Evolutionary conservation across 2,888 invertebrate species (phyloP).

Genomic region (Oscheius sp.): DNA sequence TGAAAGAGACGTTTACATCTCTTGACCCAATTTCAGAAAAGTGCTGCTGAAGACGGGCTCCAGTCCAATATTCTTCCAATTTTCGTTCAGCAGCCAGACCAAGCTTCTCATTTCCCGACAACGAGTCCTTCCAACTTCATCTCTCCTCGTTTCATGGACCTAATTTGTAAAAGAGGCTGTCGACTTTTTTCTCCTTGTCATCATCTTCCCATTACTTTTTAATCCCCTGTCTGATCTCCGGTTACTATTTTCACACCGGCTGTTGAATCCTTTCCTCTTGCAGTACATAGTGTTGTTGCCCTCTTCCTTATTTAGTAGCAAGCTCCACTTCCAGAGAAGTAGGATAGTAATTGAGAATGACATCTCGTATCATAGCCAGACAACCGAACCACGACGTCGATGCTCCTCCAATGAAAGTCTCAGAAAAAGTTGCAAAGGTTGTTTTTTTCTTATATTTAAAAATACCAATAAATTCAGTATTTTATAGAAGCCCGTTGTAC

Average conservation of each 20-base stretch:
- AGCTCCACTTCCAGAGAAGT: background rate
- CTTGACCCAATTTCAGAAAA: no score
- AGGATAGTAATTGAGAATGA: conserved; percentile 30
- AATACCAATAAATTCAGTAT: conserved; percentile 24
- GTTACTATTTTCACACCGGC: background rate
- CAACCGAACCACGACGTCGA: conserved; percentile 24
- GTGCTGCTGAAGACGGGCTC: no score
- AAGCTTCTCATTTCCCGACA: conserved; percentile 26
- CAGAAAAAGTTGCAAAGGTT: conserved; percentile 41
- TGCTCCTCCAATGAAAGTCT: conserved; percentile 38
- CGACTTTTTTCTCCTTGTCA: background rate
- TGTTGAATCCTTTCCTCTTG: background rate
- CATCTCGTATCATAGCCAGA: conserved; percentile 28
- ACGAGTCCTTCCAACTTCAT: conserved; percentile 18
- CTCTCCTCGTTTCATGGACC: background rate
- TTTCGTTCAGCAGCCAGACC: conserved; percentile 15
- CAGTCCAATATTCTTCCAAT: conserved; percentile 30
- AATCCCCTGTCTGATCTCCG: background rate
- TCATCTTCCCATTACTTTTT: background rate
- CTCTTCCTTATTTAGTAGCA: conserved; percentile 1
- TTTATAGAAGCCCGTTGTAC: conserved; percentile 61
- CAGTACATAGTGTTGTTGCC: background rate
- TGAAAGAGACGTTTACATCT: no score
- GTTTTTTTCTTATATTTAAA: background rate
- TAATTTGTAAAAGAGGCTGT: conserved; percentile 13